These are phyloP conservation scores for Orius laevigatus DNA, from an alignment of 1,140 invertebrate genomes.

Conservation along the genomic window DNA sequence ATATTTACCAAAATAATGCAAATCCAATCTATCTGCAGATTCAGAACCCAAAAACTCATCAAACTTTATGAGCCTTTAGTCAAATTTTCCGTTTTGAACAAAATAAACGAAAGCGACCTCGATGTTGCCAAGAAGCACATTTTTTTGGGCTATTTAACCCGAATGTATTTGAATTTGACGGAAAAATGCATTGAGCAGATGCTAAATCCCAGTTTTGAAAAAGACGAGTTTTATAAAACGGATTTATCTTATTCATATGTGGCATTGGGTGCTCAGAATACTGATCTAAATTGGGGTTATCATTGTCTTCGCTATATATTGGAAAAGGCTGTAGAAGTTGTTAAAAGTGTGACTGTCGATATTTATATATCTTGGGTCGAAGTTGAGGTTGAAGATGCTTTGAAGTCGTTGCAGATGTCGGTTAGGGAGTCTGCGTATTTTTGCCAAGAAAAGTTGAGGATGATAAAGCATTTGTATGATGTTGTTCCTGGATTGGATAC, in stretches of 20 bases:
- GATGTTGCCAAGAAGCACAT: not conserved
- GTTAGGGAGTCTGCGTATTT: not conserved
- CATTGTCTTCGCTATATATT: not conserved
- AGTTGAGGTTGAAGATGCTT: not conserved
- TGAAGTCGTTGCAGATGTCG: conserved; percentile 1
- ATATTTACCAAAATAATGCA: conserved; percentile 3
- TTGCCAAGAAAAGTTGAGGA: not conserved
- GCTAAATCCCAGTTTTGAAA: not conserved
- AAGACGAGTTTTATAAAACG: conserved; percentile 4
- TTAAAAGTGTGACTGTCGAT: not conserved
- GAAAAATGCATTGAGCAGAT: not conserved
- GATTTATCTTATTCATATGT: not conserved
- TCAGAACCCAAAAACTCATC: not conserved
- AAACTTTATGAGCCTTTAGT: not conserved
- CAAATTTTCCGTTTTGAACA: not conserved
- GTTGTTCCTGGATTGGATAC: not conserved
- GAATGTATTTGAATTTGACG: conserved; percentile 1
- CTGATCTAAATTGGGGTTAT: conserved; percentile 1
- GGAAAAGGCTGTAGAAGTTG: conserved; percentile 2
- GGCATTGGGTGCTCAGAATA: too few species aligned
- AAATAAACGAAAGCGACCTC: not conserved
- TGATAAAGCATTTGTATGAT: not conserved
- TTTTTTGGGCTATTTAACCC: not conserved
- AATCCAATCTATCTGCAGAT: conserved; percentile 1
- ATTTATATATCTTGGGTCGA: conserved; percentile 4